phyloP scores from a whole-genome alignment of 2,888 invertebrate genomes.

The Apamea crenata region DNA sequence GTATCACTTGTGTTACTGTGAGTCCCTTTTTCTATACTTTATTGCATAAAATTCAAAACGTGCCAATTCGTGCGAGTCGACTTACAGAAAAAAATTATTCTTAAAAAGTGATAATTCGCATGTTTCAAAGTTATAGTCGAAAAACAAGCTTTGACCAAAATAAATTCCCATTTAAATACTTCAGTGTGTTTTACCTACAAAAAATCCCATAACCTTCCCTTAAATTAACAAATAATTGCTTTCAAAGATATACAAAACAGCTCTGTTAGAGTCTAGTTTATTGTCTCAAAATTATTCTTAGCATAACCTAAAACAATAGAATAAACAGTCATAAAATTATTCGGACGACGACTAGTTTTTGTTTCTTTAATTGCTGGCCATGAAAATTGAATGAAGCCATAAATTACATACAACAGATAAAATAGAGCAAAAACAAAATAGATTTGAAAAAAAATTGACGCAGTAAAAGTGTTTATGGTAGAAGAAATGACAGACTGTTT shows the following conservation, averaged over 20 bases:
- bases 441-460: neutral
- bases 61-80: too few species aligned
- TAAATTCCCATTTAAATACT: neutral
- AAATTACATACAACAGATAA: conserved; percentile 20
- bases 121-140: neutral
- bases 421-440: conserved; percentile 12
- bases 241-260: conserved; percentile 11
- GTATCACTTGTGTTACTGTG: too few species aligned
- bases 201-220: neutral
- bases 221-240: conserved; percentile 7
- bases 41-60: too few species aligned
- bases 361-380: conserved; percentile 14
- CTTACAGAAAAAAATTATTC: too few species aligned
- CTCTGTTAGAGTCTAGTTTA: neutral
- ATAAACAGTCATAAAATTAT: neutral
- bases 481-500: conserved; percentile 32
- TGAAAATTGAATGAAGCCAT: conserved; percentile 28
- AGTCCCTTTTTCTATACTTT: too few species aligned
- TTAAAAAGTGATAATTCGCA: too few species aligned
- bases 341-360: neutral
- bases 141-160: neutral
- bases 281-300: conserved; percentile 24
- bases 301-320: conserved; percentile 29
- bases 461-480: conserved; percentile 22
- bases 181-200: neutral